phyloP scores from a whole-genome alignment of 2,888 invertebrate species.

The Ectemnius continuus region DNA sequence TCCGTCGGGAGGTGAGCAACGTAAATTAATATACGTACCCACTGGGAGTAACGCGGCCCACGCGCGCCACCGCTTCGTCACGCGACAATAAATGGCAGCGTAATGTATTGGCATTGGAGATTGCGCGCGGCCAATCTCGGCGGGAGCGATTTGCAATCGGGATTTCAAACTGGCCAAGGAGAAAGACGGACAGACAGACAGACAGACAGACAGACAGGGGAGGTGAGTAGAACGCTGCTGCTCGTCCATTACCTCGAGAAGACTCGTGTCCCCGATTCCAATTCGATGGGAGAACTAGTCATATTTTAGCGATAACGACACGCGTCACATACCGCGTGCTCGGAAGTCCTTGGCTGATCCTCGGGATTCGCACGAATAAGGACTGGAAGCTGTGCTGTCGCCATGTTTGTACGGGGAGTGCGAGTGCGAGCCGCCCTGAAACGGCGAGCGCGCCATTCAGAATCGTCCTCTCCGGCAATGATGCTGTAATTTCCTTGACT shows the following conservation, averaged over 20 bases:
- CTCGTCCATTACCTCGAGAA: background rate
- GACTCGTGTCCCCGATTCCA: background rate
- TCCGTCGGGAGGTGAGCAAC: constrained; percentile 17
- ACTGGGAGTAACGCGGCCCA: constrained; percentile 39
- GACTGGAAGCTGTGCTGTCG: background rate
- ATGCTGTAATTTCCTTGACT: constrained; percentile 41
- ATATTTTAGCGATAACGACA: background rate
- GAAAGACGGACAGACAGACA: no score
- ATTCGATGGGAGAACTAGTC: background rate
- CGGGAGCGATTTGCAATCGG: background rate
- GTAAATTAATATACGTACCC: constrained; percentile 46
- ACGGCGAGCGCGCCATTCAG: constrained; percentile 20
- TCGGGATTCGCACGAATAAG: background rate
- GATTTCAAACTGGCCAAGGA: background rate
- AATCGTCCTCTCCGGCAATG: constrained; percentile 20
- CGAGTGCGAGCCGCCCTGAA: constrained; percentile 11
- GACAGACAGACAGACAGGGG: no score
- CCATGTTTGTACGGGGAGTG: background rate
- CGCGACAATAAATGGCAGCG: constrained; percentile 24
- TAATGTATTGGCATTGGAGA: background rate
- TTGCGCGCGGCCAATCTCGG: background rate
- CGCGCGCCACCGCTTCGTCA: constrained; percentile 32
- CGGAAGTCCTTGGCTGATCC: no score
- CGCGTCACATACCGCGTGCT: background rate
- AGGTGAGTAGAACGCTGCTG: background rate